These are phyloP conservation scores for Poeciliopsis prolifica DNA, from an alignment of 2,113 vertebrate genomes.

Conservation along the genomic window DNA sequence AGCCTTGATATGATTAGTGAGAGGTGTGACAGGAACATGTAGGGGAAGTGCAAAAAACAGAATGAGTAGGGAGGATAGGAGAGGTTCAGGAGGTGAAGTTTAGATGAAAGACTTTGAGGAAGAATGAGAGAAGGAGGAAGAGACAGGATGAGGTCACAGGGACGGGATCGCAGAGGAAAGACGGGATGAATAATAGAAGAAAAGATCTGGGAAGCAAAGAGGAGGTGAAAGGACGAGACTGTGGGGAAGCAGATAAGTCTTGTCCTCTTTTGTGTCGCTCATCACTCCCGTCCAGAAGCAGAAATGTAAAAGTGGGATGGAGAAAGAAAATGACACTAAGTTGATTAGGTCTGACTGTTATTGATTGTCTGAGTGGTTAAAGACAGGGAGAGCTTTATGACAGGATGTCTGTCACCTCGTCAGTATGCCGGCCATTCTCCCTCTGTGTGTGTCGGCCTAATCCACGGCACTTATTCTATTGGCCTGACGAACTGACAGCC, in stretches of 20 bases:
- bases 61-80: not conserved
- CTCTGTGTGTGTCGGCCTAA: constrained; percentile 57
- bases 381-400: constrained; percentile 56
- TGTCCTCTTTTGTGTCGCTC: constrained; percentile 14
- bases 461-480: constrained; percentile 75
- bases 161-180: not conserved
- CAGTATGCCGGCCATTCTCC: constrained; percentile 67
- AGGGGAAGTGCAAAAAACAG: not conserved
- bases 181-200: not conserved
- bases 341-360: constrained; percentile 63
- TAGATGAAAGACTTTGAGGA: not conserved
- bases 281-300: constrained; percentile 18
- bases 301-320: constrained; percentile 1
- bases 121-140: not conserved
- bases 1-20: constrained; percentile 49
- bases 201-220: not conserved
- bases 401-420: constrained; percentile 73
- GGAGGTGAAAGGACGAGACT: constrained; percentile 10
- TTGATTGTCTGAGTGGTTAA: constrained; percentile 55
- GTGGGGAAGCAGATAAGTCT: constrained; percentile 11
- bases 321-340: constrained; percentile 47
- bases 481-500: constrained; percentile 74
- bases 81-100: not conserved
- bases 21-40: not conserved
- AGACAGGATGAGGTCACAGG: constrained; percentile 3